These are phyloP conservation scores for Lordiphosa stackelbergi DNA, from an alignment of 1,140 invertebrate species.

Conservation along the genomic window DNA sequence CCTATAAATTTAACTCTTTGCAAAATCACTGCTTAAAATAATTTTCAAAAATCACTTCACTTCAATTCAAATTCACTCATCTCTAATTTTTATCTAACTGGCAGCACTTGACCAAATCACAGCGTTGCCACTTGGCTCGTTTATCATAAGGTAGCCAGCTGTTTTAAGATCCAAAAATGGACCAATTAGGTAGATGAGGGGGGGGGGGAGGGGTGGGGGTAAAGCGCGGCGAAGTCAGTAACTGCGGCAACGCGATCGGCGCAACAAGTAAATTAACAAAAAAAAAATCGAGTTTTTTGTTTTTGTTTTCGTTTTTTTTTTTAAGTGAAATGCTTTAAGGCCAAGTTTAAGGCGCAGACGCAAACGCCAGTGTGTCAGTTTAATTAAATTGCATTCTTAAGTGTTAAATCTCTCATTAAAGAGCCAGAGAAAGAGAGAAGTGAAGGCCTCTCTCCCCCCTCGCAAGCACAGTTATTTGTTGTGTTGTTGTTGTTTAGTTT, in stretches of 20 bases:
- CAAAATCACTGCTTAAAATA: no score
- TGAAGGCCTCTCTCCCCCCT: no score
- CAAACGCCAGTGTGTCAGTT: conserved; percentile 32
- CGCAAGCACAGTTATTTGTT: conserved; percentile 4
- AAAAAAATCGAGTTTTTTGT: conserved; percentile 12
- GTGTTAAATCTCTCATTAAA: conserved; percentile 36
- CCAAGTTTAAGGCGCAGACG: conserved; percentile 48
- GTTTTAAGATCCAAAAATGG: conserved; percentile 34
- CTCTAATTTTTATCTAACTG: not conserved
- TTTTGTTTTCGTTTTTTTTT: conserved; percentile 21
- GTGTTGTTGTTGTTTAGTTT: no score
- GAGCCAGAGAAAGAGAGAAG: not conserved
- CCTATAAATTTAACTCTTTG: no score
- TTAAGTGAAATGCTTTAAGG: conserved; percentile 23
- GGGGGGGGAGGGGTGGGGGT: no score
- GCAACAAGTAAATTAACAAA: conserved; percentile 24
- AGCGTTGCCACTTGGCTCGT: conserved; percentile 11
- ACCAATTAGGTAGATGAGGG: conserved; percentile 37
- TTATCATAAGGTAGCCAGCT: conserved; percentile 19
- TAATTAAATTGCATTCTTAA: conserved; percentile 41
- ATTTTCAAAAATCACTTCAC: no score
- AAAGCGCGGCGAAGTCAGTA: conserved; percentile 15
- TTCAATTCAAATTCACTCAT: not conserved
- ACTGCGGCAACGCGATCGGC: conserved; percentile 25
- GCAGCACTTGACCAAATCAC: not conserved